Conservation (phyloP, 2,888 invertebrate genomes). For the Trachelus stipa region DNA sequence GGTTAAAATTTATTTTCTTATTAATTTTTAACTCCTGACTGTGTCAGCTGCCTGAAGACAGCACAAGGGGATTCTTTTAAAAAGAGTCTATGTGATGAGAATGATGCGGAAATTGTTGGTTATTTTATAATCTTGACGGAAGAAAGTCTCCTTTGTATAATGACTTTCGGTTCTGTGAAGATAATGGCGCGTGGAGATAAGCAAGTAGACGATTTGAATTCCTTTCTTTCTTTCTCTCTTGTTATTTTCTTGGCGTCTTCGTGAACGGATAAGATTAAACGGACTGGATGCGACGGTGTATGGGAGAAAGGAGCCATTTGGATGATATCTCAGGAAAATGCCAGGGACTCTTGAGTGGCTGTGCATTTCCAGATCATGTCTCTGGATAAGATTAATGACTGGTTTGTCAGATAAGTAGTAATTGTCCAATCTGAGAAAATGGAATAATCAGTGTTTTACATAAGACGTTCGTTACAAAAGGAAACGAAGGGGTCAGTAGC, state of each 20-base stretch:
- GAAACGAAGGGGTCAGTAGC: slow-evolving; percentile 33
- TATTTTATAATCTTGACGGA: background rate
- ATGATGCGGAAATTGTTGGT: background rate
- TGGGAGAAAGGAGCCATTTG: background rate
- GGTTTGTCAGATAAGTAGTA: background rate
- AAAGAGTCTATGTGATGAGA: background rate
- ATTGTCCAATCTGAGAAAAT: background rate
- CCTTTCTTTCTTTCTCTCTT: background rate
- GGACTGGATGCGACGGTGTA: background rate
- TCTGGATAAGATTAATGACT: background rate
- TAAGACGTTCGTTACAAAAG: background rate
- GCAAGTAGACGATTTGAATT: background rate
- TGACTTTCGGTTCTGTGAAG: background rate
- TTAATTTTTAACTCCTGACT: background rate
- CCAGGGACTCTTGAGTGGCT: background rate
- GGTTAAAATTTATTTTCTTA: background rate
- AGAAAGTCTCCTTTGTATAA: background rate
- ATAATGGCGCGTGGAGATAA: background rate
- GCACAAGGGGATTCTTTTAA: background rate
- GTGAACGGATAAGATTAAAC: background rate
- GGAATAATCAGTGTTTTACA: background rate
- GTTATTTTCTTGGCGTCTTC: background rate
- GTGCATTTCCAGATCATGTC: background rate
- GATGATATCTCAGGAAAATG: background rate
- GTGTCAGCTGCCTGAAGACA: background rate